Percentiles rank a stretch among this genome's conserved stretches.
Conservation (phyloP, 64 coral and sea anemone genomes). For the Montipora cactus region DNA sequence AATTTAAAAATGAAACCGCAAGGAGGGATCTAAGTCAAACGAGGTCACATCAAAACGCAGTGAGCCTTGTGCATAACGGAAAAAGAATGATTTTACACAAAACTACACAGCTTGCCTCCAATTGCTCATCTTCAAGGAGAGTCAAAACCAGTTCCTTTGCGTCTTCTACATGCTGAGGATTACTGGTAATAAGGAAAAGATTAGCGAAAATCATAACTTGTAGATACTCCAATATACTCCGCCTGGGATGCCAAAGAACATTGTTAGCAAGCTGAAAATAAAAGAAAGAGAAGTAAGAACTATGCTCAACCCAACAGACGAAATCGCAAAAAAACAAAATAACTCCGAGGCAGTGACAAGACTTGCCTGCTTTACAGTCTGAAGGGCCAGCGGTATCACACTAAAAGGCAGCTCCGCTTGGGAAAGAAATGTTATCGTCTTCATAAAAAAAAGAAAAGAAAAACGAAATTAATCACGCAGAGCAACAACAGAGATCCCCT, state of each 20-base stretch:
- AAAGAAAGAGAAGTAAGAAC: not conserved
- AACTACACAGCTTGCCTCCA: slow-evolving; percentile 62
- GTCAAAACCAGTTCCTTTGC: slow-evolving; percentile 84
- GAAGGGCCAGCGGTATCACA: slow-evolving; percentile 70
- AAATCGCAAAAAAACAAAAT: not conserved
- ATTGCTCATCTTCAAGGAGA: slow-evolving; percentile 78
- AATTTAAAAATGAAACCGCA: no score
- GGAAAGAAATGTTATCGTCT: slow-evolving; percentile 82
- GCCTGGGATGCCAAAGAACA: slow-evolving; percentile 87
- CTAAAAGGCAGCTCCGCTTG: slow-evolving; percentile 74
- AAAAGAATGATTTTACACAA: not conserved
- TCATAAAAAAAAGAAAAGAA: not conserved
- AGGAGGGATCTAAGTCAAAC: no score
- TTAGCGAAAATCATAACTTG: slow-evolving; percentile 95
- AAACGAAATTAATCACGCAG: no score
- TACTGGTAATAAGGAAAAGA: slow-evolving; percentile 68
- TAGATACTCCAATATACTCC: slow-evolving; percentile 76
- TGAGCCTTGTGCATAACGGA: not conserved
- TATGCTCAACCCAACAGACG: not conserved
- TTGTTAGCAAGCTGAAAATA: slow-evolving; percentile 70
- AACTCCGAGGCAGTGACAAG: not conserved
- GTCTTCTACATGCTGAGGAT: slow-evolving; percentile 44
- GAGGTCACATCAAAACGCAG: no score
- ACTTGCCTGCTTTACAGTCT: slow-evolving; percentile 80
- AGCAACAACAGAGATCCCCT: no score